phyloP scores from a whole-genome alignment of 2,797 vertebrate genomes.

The Microtus agrestis region DNA sequence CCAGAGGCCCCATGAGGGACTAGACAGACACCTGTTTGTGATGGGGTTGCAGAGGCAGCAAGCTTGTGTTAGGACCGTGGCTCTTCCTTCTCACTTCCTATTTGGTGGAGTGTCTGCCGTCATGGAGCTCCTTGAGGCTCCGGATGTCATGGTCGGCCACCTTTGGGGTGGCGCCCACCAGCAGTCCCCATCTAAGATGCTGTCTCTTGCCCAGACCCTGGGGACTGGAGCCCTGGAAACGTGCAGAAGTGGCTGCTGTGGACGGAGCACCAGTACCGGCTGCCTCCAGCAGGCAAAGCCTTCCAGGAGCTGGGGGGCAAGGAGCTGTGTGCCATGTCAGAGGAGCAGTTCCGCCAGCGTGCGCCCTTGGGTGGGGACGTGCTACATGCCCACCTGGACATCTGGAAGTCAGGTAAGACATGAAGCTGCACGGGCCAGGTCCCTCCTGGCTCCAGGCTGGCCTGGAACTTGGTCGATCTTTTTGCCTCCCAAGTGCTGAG shows the following conservation, averaged over 20 bases:
- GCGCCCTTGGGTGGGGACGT: slow-evolving; percentile 94
- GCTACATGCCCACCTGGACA: slow-evolving; percentile 97
- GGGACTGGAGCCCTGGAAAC: slow-evolving; percentile 95
- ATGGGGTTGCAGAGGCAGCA: not conserved
- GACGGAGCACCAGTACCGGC: slow-evolving; percentile 97
- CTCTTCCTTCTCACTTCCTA: not conserved
- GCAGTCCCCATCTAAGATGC: fast-evolving
- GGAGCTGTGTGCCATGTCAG: slow-evolving; percentile 95
- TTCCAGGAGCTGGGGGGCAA: slow-evolving; percentile 96
- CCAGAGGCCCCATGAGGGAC: not conserved
- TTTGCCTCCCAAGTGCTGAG: not conserved
- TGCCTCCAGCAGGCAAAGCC: slow-evolving; percentile 94
- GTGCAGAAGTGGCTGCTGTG: slow-evolving; percentile 99
- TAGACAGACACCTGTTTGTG: not conserved
- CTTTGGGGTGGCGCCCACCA: not conserved
- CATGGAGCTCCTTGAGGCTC: not conserved
- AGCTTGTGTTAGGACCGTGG: not conserved
- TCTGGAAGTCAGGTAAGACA: slow-evolving; percentile 96
- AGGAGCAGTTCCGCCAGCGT: slow-evolving; percentile 96
- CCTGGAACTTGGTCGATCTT: not conserved
- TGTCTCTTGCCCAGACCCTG: slow-evolving; percentile 90
- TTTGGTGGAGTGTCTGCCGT: not conserved
- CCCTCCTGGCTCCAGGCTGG: not conserved
- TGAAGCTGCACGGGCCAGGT: not conserved
- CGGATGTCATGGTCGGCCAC: not conserved